Evolutionary conservation across 1,140 invertebrate genomes (phyloP).

Genomic region (Mylabris phalerata): DNA sequence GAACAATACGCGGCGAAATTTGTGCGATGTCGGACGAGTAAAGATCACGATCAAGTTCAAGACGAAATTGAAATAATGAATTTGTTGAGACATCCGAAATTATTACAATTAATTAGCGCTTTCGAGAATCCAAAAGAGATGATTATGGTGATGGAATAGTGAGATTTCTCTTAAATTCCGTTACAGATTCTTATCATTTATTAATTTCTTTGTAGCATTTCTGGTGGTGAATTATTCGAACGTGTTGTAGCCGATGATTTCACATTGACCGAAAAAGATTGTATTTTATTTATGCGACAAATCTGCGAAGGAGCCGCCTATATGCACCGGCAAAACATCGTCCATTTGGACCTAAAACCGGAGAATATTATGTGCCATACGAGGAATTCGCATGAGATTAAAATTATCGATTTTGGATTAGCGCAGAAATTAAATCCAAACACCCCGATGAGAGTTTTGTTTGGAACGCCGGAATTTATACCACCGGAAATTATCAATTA

Average conservation of each 20-base stretch:
- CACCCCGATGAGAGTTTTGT: constrained; percentile 67
- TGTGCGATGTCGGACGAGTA: constrained; percentile 70
- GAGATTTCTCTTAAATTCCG: constrained; percentile 45
- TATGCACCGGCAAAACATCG: constrained; percentile 78
- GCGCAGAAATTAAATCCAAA: constrained; percentile 69
- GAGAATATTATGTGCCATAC: constrained; percentile 90
- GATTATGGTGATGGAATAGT: constrained; percentile 93
- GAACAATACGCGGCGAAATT: constrained; percentile 85
- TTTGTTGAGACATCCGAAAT: constrained; percentile 77
- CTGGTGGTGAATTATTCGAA: constrained; percentile 88
- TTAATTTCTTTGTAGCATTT: constrained; percentile 58
- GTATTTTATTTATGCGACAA: constrained; percentile 85
- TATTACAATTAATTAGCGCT: constrained; percentile 80
- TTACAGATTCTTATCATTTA: not conserved
- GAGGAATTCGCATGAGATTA: constrained; percentile 73
- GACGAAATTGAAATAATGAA: constrained; percentile 94
- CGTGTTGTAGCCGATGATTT: constrained; percentile 88
- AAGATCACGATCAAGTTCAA: constrained; percentile 78
- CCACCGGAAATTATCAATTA: constrained; percentile 91
- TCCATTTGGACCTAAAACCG: constrained; percentile 89
- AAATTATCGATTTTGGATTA: constrained; percentile 88
- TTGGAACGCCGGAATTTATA: constrained; percentile 92
- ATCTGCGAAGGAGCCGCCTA: constrained; percentile 86
- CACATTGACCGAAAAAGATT: constrained; percentile 82
- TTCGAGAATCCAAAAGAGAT: constrained; percentile 82